Evolutionary conservation across 2,113 vertebrate genomes (phyloP), one percentile per base, ranked within the genome.

Genomic region (Cyprinus carpio): DNA sequence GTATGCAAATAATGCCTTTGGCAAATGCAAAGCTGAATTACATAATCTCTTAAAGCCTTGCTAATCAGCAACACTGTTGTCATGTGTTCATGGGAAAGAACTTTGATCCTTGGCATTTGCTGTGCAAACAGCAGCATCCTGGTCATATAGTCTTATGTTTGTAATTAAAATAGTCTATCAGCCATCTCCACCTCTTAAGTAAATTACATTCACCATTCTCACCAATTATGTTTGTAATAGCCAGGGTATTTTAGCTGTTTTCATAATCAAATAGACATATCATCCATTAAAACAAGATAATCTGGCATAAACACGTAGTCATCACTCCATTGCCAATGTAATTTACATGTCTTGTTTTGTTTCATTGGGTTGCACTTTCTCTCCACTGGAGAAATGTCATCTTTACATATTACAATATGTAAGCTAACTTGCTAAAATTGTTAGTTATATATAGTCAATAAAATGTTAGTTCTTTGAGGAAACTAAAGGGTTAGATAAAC

Each of bases 91-190:
- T 81, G 75, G 83, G 65, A 81, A 72, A 81, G 78, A 92, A 85
- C 89, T 91, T 90, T 92, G 90, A 90, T 90, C 88, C 79, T 62
- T 72, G 56, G 25, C 60, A 85, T 85, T 88, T 84, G 64, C 89
- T 92, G 89, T 91, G 89, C 91, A 94, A 95, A 94, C 90, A 95
- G 62, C 87, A 87, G 87, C 71, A 93, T 93, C 92, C 93, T 93
- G 93, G 86, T 93, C 88, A 87, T 87, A 87, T 89, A 87, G 85
- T 69, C 58, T 88, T 90, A 89, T 90, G 83, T 88, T 6, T 82
- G 72, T 86, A 16, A 75, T 77, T 88, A 90, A 91, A 88, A 84
- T 83, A 87, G 81, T 74, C 85, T 87, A 86, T 91, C 87, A 84
- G 86, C 58, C 29, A 60, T 85, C 89, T 65, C 89, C 92, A 90